Evolutionary conservation across 2,888 invertebrate species (phyloP).

Genomic region (Lasioglossum morio): DNA sequence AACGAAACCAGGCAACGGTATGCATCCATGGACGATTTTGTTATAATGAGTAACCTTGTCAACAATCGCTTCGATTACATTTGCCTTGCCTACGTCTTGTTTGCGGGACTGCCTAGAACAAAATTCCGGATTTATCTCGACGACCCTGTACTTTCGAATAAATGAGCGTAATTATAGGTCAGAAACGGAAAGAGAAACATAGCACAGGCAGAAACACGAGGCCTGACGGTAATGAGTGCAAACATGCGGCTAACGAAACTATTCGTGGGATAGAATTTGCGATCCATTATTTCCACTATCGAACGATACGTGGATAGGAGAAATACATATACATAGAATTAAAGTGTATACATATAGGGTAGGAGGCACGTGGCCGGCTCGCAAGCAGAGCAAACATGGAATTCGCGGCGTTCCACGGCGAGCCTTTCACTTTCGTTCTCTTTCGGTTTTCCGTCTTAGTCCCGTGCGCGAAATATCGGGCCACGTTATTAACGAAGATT

Average conservation of each 20-base stretch:
- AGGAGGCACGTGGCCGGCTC: conserved; percentile 36
- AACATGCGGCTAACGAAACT: neutral
- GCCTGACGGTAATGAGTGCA: neutral
- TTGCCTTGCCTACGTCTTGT: too few relatives aligned
- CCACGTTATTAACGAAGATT: conserved; percentile 63
- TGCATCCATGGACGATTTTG: too few relatives aligned
- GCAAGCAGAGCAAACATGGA: conserved; percentile 58
- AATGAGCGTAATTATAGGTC: neutral
- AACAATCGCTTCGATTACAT: too few relatives aligned
- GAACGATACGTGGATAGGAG: neutral
- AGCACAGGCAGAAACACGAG: neutral
- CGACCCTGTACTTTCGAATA: neutral
- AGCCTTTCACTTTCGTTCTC: conserved; percentile 81
- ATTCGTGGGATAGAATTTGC: neutral
- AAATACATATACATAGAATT: neutral
- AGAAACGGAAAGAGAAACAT: neutral
- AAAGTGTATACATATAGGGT: neutral
- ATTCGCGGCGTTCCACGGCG: conserved; percentile 55
- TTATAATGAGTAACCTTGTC: neutral
- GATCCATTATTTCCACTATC: conserved; percentile 43
- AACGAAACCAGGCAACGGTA: too few relatives aligned
- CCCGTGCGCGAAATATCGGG: conserved; percentile 45
- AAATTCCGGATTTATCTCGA: too few relatives aligned
- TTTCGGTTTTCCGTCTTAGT: conserved; percentile 70
- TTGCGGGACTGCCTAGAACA: too few relatives aligned